A percentile compares a stretch with the other conserved stretches of the same genome.
Conservation (phyloP, 2,797 vertebrate genomes). For the Enteromius unitaeniatus region DNA sequence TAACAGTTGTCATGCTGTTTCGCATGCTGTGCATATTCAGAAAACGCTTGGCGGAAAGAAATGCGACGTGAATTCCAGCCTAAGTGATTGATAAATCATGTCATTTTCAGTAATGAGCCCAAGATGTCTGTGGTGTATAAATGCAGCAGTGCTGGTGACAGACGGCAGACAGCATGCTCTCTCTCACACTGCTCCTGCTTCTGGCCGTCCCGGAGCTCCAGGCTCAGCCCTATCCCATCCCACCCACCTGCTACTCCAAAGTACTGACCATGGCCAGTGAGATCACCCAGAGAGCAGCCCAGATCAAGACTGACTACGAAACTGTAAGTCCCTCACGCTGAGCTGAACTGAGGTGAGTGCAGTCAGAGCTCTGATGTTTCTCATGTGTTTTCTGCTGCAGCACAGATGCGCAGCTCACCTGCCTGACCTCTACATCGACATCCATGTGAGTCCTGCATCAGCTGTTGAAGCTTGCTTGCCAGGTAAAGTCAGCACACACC, state of each 20-base stretch:
- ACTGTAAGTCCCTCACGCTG: constrained; percentile 65
- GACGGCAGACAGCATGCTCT: constrained; percentile 18
- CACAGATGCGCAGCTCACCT: constrained; percentile 66
- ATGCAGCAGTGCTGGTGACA: not conserved
- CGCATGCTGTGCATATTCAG: not conserved
- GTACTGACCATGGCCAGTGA: constrained; percentile 68
- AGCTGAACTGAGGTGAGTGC: not conserved
- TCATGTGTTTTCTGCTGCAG: constrained; percentile 55
- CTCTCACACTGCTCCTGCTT: constrained; percentile 49
- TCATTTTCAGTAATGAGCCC: constrained; percentile 2
- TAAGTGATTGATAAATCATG: constrained; percentile 31
- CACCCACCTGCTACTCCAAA: constrained; percentile 73
- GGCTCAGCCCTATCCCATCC: constrained; percentile 62
- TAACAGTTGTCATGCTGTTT: not conserved
- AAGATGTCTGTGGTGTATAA: constrained; percentile 35
- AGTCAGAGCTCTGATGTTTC: not conserved
- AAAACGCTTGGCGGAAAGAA: not conserved
- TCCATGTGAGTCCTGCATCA: constrained; percentile 67
- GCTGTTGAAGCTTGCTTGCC: not conserved
- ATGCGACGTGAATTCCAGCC: not conserved
- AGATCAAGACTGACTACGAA: constrained; percentile 60
- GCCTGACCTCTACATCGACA: constrained; percentile 68
- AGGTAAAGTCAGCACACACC: not conserved
- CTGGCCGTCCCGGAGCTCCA: constrained; percentile 59
- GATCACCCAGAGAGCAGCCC: constrained; percentile 60